A percentile compares a stretch with the other conserved stretches of the same genome.
phyloP scores from a whole-genome alignment of 1,140 invertebrate genomes.

The Marisa cornuarietis region DNA sequence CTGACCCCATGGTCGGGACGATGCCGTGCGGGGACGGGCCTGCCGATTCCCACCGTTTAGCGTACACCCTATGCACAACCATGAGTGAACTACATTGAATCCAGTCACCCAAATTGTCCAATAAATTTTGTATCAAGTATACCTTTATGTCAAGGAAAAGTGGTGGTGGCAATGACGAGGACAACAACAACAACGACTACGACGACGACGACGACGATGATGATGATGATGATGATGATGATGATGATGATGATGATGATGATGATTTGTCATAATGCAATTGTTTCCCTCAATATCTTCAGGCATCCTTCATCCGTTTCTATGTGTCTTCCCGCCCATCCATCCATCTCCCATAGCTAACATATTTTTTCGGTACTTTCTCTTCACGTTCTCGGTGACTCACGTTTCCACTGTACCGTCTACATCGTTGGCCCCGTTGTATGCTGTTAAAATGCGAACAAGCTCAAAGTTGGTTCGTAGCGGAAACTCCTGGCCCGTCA shows the following conservation, averaged over 20 bases:
- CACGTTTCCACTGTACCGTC: constrained; percentile 28
- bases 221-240: constrained; percentile 9
- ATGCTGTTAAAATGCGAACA: constrained; percentile 41
- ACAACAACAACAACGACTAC: no score
- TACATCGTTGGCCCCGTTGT: constrained; percentile 48
- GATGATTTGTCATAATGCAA: background rate
- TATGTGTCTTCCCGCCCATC: no score
- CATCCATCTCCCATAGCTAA: no score
- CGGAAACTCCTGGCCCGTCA: constrained; percentile 55
- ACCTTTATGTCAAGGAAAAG: no score
- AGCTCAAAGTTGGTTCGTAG: constrained; percentile 50
- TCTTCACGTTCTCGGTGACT: background rate
- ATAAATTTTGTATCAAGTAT: no score
- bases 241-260: background rate
- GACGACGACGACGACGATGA: background rate
- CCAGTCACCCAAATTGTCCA: background rate
- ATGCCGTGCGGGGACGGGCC: constrained; percentile 9
- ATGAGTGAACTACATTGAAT: background rate
- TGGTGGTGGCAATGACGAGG: background rate
- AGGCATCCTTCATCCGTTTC: no score
- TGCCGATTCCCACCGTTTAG: background rate
- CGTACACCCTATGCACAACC: no score
- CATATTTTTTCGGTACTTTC: background rate
- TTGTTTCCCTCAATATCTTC: no score
- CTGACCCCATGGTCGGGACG: constrained; percentile 38